Conservation (phyloP, 2,888 invertebrate genomes). For the Drosophila kuntzei region DNA sequence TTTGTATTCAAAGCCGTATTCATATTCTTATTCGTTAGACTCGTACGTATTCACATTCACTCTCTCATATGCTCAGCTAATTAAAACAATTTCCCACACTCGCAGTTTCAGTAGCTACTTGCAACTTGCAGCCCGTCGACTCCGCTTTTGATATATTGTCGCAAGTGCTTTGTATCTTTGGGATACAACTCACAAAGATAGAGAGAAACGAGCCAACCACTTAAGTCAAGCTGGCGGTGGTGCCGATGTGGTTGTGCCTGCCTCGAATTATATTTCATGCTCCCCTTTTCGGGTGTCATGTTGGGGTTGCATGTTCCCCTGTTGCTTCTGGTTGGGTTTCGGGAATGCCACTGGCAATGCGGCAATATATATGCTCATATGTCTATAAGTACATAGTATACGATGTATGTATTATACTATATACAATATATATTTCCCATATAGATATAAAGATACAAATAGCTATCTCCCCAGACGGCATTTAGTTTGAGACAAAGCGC, state of each 20-base stretch:
- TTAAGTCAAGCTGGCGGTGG: conserved; percentile 50
- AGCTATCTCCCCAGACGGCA: conserved; percentile 58
- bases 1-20: conserved; percentile 1
- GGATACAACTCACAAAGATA: conserved; percentile 22
- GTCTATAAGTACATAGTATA: conserved; percentile 3
- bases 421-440: conserved; percentile 32
- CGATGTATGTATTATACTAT: not conserved
- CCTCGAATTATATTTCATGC: conserved; percentile 24
- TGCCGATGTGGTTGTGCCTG: conserved; percentile 3
- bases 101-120: conserved; percentile 12
- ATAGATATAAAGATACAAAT: conserved; percentile 43
- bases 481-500: conserved; percentile 57
- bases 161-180: conserved; percentile 60
- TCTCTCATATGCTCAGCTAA: conserved; percentile 42
- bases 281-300: conserved; percentile 16
- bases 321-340: conserved; percentile 12
- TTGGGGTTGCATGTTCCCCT: conserved; percentile 14
- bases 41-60: conserved; percentile 12
- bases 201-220: conserved; percentile 42
- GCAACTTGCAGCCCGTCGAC: not conserved
- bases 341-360: conserved; percentile 10
- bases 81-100: conserved; percentile 70
- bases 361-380: conserved; percentile 18
- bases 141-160: conserved; percentile 61
- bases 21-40: conserved; percentile 4